These are phyloP conservation scores for Ageneiosus marmoratus DNA, from an alignment of 2,113 vertebrate species.

Conservation along the genomic window DNA sequence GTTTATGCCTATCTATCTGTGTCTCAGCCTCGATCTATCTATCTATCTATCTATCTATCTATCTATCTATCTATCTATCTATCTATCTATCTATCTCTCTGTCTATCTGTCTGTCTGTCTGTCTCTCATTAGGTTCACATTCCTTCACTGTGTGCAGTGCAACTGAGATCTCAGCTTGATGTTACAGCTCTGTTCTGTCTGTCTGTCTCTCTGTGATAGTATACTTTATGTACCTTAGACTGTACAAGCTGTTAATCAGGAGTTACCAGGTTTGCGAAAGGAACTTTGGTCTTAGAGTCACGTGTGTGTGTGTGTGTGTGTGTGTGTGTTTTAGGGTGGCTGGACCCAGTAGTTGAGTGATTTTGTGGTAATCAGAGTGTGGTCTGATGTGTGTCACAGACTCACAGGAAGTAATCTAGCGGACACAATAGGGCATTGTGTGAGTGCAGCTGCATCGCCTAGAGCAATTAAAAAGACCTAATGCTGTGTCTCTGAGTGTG, in stretches of 20 bases:
- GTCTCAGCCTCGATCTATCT: background rate
- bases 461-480: constrained; percentile 19
- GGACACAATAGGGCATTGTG: background rate
- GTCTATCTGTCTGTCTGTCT: background rate
- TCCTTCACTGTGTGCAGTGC: too few species aligned
- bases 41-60: too few species aligned
- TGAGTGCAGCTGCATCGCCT: constrained; percentile 13
- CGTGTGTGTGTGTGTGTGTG: background rate
- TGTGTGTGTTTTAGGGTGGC: background rate
- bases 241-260: background rate
- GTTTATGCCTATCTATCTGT: too few species aligned
- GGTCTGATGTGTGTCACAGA: background rate
- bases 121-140: background rate
- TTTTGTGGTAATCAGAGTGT: constrained; percentile 11
- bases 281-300: background rate
- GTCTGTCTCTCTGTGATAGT: background rate
- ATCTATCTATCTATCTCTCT: background rate
- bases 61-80: background rate
- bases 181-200: background rate
- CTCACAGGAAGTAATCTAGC: background rate
- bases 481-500: constrained; percentile 9
- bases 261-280: background rate
- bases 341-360: background rate
- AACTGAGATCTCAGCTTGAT: background rate
- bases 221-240: background rate